Conservation (phyloP, 1,140 invertebrate species). For the Dermatophagoides farinae region DNA sequence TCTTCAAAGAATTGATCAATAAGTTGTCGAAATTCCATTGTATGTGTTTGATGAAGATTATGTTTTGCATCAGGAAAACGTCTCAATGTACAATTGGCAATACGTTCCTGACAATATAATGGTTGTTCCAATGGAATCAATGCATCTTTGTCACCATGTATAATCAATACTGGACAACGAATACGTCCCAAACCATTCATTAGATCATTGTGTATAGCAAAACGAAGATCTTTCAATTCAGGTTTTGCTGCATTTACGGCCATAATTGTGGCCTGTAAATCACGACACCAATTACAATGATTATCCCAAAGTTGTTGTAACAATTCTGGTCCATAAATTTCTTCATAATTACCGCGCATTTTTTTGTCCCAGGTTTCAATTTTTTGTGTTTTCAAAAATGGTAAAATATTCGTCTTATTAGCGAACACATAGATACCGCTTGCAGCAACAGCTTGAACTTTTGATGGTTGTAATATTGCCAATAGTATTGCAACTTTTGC, state of each 20-base stretch:
- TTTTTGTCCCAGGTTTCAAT: neutral
- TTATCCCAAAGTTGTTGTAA: conserved; percentile 9
- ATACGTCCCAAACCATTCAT: neutral
- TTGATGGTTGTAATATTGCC: conserved; percentile 11
- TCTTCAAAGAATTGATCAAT: conserved; percentile 13
- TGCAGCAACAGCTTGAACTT: conserved; percentile 4
- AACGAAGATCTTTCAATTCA: neutral
- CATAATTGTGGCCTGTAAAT: neutral
- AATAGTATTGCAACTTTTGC: conserved; percentile 12
- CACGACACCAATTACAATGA: conserved; percentile 12
- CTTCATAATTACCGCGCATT: neutral
- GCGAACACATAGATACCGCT: conserved; percentile 1
- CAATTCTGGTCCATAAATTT: conserved; percentile 9
- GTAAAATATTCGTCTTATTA: neutral
- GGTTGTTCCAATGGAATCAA: conserved; percentile 12
- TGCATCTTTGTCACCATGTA: conserved; percentile 14
- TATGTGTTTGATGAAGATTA: conserved; percentile 10
- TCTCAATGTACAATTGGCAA: conserved; percentile 9
- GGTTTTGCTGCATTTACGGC: neutral
- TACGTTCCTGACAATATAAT: neutral
- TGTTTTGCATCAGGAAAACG: conserved; percentile 13
- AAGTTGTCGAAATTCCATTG: conserved; percentile 9
- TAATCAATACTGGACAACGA: conserved; percentile 5
- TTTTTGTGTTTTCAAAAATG: neutral
- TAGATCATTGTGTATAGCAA: neutral